Percentiles rank a stretch among this genome's conserved stretches.
These are phyloP conservation scores for Urophycis tenuis DNA, from an alignment of 2,797 vertebrate genomes.

Conservation along the genomic window DNA sequence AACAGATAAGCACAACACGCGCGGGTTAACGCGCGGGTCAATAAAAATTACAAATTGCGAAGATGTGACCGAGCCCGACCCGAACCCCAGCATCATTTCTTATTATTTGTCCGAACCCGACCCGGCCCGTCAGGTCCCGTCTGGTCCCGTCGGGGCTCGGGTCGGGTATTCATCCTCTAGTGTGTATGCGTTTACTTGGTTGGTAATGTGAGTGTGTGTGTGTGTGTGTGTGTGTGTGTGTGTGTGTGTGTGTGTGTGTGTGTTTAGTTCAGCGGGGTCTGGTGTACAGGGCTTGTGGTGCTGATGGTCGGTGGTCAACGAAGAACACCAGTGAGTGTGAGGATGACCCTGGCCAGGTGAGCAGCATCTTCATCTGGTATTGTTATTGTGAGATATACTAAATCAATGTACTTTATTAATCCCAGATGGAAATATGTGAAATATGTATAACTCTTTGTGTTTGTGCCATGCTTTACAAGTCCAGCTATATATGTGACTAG, in stretches of 20 bases:
- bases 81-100: too few species aligned
- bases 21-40: too few species aligned
- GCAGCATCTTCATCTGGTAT: slow-evolving; percentile 32
- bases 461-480: not conserved
- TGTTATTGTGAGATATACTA: not conserved
- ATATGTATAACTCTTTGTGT: not conserved
- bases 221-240: slow-evolving; percentile 13
- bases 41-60: too few species aligned
- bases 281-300: slow-evolving; percentile 80
- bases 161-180: too few species aligned
- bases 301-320: slow-evolving; percentile 78
- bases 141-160: too few species aligned
- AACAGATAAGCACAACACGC: too few species aligned
- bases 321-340: slow-evolving; percentile 77
- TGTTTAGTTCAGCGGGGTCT: slow-evolving; percentile 81
- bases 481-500: not conserved
- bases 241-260: slow-evolving; percentile 14
- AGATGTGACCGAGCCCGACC: too few species aligned
- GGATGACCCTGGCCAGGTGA: slow-evolving; percentile 67
- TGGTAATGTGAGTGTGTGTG: not conserved
- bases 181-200: not conserved
- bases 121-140: too few species aligned
- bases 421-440: not conserved
- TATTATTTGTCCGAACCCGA: too few species aligned
- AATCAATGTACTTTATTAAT: not conserved